Conservation (phyloP, 2,113 vertebrate species). For the Pangasianodon gigas region DNA sequence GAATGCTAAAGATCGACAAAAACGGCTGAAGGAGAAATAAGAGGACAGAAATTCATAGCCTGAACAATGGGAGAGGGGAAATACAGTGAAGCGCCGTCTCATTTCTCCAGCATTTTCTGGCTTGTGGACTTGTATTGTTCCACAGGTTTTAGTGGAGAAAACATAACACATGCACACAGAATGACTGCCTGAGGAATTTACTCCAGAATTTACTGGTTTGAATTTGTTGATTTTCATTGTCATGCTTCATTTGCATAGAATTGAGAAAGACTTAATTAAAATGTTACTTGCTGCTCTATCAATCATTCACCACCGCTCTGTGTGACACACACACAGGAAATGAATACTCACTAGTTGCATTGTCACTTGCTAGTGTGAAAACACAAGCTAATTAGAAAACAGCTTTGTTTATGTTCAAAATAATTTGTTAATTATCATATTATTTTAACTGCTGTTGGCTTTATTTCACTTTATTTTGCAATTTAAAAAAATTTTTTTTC, state of each 20-base stretch:
- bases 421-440: not conserved
- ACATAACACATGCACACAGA: not conserved
- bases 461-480: not conserved
- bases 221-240: not conserved
- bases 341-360: not conserved
- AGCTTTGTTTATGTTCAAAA: not conserved
- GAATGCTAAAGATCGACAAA: not conserved
- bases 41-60: not conserved
- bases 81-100: slow-evolving; percentile 11
- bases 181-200: not conserved
- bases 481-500: not conserved
- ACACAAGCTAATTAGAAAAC: not conserved
- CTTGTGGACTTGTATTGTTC: not conserved
- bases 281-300: not conserved
- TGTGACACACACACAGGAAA: not conserved
- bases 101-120: not conserved
- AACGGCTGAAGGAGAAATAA: not conserved
- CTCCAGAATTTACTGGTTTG: not conserved
- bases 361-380: not conserved
- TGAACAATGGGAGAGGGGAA: not conserved
- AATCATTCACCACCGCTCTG: not conserved
- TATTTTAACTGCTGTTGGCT: not conserved
- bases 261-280: not conserved
- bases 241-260: not conserved
- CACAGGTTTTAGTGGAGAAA: not conserved